A percentile compares a stretch with the other conserved stretches of the same genome.
phyloP scores from a whole-genome alignment of 2,888 invertebrate genomes.

The Oscheius sp. region DNA sequence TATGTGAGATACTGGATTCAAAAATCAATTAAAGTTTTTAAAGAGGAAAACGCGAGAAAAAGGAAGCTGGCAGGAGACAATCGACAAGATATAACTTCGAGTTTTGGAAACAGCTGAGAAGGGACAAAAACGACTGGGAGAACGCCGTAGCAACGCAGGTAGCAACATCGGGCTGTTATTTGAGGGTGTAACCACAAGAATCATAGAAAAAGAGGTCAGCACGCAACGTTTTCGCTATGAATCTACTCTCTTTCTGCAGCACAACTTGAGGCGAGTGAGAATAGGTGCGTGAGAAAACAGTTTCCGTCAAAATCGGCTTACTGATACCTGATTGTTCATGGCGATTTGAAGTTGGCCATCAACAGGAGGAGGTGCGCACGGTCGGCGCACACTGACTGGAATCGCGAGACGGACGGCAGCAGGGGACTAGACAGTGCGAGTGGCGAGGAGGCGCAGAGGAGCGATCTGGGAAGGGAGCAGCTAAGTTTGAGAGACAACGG shows the following conservation, averaged over 20 bases:
- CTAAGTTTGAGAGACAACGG: constrained; percentile 6
- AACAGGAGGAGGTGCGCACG: constrained; percentile 34
- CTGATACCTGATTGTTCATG: constrained; percentile 34
- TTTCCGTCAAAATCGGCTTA: constrained; percentile 10
- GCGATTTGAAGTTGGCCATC: constrained; percentile 33
- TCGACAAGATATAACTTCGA: no score
- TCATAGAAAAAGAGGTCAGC: constrained; percentile 24
- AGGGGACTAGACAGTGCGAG: constrained; percentile 26
- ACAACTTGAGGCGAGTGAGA: not conserved
- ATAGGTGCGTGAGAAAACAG: constrained; percentile 1
- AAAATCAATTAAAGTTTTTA: no score
- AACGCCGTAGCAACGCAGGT: constrained; percentile 13
- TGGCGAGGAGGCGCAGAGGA: constrained; percentile 21
- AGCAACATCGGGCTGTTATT: not conserved
- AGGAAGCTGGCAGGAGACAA: no score
- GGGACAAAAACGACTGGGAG: not conserved
- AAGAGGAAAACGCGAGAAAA: no score
- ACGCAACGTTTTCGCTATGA: constrained; percentile 17
- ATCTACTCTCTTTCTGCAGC: not conserved
- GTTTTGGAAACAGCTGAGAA: constrained; percentile 8
- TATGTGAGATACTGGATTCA: no score
- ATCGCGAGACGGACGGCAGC: constrained; percentile 38
- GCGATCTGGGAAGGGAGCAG: constrained; percentile 1
- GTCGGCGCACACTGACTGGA: constrained; percentile 36
- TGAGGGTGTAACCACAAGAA: not conserved